phyloP scores from a whole-genome alignment of 2,888 invertebrate species.

The Carterocephalus palaemon region DNA sequence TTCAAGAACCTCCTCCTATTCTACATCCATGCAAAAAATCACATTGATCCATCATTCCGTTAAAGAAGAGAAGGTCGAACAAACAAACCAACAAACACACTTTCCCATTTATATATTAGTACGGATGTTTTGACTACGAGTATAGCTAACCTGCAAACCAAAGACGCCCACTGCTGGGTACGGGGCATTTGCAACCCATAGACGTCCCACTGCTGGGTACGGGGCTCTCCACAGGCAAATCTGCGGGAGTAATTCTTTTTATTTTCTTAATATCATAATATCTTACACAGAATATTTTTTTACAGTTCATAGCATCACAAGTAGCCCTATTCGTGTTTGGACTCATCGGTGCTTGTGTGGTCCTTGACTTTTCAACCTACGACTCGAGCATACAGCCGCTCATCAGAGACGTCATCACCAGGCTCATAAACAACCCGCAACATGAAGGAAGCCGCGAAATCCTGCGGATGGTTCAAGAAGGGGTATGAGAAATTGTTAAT shows the following conservation, averaged over 20 bases:
- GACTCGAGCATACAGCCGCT: conserved; percentile 89
- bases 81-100: no score
- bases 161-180: no score
- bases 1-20: neutral
- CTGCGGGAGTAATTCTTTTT: no score
- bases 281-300: conserved; percentile 36
- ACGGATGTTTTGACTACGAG: no score
- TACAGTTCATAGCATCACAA: conserved; percentile 87
- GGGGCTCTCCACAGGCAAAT: no score
- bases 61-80: no score
- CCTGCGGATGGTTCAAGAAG: conserved; percentile 90
- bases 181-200: no score
- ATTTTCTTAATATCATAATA: neutral
- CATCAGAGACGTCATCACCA: conserved; percentile 83
- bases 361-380: conserved; percentile 88
- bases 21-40: no score
- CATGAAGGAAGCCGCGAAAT: conserved; percentile 83
- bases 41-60: no score
- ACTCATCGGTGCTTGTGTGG: conserved; percentile 85
- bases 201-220: no score
- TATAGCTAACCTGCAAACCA: no score
- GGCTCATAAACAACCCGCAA: conserved; percentile 87
- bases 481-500: conserved; percentile 77
- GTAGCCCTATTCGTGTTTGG: conserved; percentile 84
- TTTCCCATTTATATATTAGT: no score